These are phyloP conservation scores for Agrotis puta DNA, from an alignment of 2,888 invertebrate genomes.

Conservation along the genomic window DNA sequence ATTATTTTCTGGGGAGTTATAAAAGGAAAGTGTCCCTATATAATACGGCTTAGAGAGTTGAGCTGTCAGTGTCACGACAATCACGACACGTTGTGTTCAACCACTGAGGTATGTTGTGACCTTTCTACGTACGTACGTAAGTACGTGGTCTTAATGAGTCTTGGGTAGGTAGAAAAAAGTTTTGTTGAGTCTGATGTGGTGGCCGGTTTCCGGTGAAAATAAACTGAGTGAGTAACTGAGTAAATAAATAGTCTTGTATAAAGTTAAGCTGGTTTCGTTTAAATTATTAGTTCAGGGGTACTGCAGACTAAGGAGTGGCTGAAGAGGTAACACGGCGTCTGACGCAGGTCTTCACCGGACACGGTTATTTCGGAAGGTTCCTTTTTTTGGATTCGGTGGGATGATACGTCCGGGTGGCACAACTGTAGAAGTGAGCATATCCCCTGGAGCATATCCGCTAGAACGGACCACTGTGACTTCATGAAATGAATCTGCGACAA, in stretches of 20 bases:
- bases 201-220: constrained; percentile 24
- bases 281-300: neutral
- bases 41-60: constrained; percentile 58
- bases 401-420: no score
- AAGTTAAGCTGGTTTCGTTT: neutral
- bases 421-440: no score
- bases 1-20: constrained; percentile 73
- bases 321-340: no score
- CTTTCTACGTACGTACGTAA: no score
- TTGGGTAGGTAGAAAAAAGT: constrained; percentile 44
- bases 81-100: constrained; percentile 34
- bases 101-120: constrained; percentile 36
- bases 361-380: no score
- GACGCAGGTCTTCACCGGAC: no score
- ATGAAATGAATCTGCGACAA: no score
- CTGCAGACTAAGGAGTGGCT: no score
- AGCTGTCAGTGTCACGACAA: constrained; percentile 54
- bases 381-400: no score
- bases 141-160: constrained; percentile 55
- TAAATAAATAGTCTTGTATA: no score
- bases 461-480: no score
- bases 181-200: constrained; percentile 40
- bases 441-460: no score
- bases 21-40: constrained; percentile 65
- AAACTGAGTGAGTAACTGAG: constrained; percentile 9